Base-by-base conservation (phyloP, 2,113 vertebrate species). In the Mungos mungo region DNA sequence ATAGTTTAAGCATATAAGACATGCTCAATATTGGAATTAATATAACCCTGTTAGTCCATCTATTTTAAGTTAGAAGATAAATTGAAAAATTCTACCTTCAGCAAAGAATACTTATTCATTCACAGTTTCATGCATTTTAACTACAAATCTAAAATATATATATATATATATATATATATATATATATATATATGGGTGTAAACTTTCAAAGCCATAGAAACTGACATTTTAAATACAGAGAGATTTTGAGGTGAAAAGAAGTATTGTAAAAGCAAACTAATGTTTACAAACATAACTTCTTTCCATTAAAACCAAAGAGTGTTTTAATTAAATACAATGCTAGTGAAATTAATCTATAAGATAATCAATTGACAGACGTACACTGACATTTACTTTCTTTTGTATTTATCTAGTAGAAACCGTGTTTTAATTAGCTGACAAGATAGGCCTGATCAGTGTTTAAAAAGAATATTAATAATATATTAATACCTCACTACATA, bases 321-420 rank as follows among this genome's bases (percentile, higher is more conserved):
- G 1, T 5, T 11, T 4, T 94, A 95, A 65, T 95, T 92, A 96
- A 98, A 85, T 8, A 77, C 14, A 27, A 52, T 71, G 76, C 29
- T n/a, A 4, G 10, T 74, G 80, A 82, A 80, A 57, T 87, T 29
- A 74, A 0, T 71, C 50, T 38, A 12, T 41, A 76, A 60, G 3
- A 0, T 69, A 86, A 97, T 90, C 29, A 93, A 57, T 50, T 89
- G 77, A 83, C 50, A 7, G 0, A 5, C 54, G 35, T 82, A 68
- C 45, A 25, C 10, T 97, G 25, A 74, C 95, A 90, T 76, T 89
- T 82, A 60, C 47, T 86, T 88, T 54, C 21, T 60, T 95, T 91
- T 94, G 54, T 93, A 94, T 91, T 97, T 80, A 90, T 92, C 50
- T 93, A 96, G n/a, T 77, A 88, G 72, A 92, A 96, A 50, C 18